phyloP scores from a whole-genome alignment of 2,113 vertebrate species.

The Labeo rohita region DNA sequence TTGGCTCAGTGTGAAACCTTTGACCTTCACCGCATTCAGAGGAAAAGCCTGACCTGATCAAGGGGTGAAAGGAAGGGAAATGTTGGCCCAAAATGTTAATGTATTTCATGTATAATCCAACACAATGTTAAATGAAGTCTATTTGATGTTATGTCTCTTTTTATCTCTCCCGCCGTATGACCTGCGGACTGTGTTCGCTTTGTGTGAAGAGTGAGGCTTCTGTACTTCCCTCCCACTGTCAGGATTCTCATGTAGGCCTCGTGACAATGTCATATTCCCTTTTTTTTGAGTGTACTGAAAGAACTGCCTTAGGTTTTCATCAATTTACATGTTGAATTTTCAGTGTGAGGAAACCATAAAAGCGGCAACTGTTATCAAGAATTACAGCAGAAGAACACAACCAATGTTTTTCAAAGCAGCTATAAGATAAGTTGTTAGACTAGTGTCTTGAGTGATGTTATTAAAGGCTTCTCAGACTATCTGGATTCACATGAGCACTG shows the following conservation, averaged over 20 bases:
- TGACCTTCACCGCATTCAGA: conserved; percentile 55
- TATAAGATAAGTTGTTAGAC: conserved; percentile 26
- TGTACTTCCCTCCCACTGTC: not conserved
- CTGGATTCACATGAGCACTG: conserved; percentile 1
- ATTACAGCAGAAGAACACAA: conserved; percentile 14
- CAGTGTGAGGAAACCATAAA: not conserved
- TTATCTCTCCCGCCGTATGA: not conserved
- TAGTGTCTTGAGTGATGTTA: not conserved
- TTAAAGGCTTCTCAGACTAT: conserved; percentile 32
- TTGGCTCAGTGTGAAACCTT: conserved; percentile 58
- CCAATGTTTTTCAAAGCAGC: conserved; percentile 11
- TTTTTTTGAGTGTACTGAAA: not conserved
- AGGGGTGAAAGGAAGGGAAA: conserved; percentile 16
- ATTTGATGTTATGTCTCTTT: conserved; percentile 31
- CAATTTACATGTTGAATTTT: not conserved
- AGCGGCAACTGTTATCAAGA: not conserved
- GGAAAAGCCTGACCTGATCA: conserved; percentile 54
- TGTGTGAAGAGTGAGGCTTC: not conserved
- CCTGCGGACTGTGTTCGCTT: not conserved
- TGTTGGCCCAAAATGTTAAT: not conserved
- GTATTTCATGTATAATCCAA: conserved; percentile 38
- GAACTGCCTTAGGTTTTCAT: not conserved
- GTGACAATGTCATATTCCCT: not conserved
- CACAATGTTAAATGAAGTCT: conserved; percentile 4
- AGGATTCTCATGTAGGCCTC: not conserved